Percentiles rank a stretch among this genome's conserved stretches.
Conservation (phyloP, 2,113 vertebrate species). For the Potamarius usumacintae region DNA sequence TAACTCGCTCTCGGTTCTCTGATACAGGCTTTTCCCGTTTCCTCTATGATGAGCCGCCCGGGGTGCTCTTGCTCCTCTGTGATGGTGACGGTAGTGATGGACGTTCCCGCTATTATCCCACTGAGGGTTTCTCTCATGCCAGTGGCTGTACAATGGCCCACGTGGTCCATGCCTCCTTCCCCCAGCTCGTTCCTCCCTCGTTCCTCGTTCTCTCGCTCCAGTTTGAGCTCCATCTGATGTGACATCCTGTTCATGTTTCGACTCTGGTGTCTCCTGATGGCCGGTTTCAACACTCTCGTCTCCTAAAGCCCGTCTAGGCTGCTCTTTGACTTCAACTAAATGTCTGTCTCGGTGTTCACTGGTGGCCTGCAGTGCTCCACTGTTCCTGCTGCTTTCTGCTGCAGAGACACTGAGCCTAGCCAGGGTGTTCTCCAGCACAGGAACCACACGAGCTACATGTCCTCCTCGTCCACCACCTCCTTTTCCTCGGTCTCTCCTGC, state of each 20-base stretch:
- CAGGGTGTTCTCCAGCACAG: constrained; percentile 52
- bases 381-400: constrained; percentile 11
- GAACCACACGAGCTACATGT: constrained; percentile 41
- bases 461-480: constrained; percentile 34
- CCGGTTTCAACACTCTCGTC: neutral
- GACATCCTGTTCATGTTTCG: constrained; percentile 24
- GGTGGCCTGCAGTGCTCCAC: constrained; percentile 12
- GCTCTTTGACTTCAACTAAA: neutral
- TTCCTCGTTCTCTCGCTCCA: constrained; percentile 21
- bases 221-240: constrained; percentile 24
- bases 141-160: constrained; percentile 28
- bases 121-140: constrained; percentile 52
- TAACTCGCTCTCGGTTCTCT: constrained; percentile 60
- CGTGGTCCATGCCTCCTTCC: constrained; percentile 62
- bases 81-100: constrained; percentile 46
- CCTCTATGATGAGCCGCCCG: constrained; percentile 52
- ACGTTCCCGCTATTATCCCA: constrained; percentile 35
- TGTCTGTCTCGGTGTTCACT: constrained; percentile 17
- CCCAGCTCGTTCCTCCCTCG: constrained; percentile 27
- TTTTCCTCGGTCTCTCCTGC: constrained; percentile 57
- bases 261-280: neutral
- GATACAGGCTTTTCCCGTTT: constrained; percentile 57
- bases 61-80: constrained; percentile 58
- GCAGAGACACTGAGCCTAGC: constrained; percentile 62
- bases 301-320: neutral